Evolutionary conservation across 2,797 vertebrate genomes (phyloP), one percentile per base, ranked within the genome.

Genomic region (Coranthus polyacanthus): DNA sequence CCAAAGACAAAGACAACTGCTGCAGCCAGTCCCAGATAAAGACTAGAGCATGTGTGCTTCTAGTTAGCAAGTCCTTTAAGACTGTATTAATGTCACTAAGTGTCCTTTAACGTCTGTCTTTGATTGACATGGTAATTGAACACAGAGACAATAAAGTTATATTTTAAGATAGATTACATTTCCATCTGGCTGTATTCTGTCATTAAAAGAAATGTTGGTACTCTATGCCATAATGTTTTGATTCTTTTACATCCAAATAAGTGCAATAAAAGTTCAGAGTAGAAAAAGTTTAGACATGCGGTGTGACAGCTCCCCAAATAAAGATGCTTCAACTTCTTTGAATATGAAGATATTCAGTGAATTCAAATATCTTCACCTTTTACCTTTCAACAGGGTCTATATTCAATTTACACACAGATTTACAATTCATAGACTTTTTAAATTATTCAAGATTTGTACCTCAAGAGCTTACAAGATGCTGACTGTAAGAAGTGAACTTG

Each of bases 1-100:
- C 69, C 56, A 29, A 52, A 81, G 79, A 85, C 82, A 88, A 82
- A 87, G 74, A 61, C 47, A 45, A 73, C 39, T 63, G 77, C 78
- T 75, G 57, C 63, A 76, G 75, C 75, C 82, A 79, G 65, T 63
- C 56, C 69, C 26, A 71, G 69, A 83, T 43, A 26, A 41, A 72
- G 15, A 52, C 45, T 69, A 9, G 50, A 67, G 66, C 56, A 29
- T 29, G 57, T 52, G 38, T 68, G 78, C 63, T 36, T 72, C 68
- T 16, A 47, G 67, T 71, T 64, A 68, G 45, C 44, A 0, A 38
- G 29, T 13, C 18, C 49, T 56, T 60, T 4, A 68, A 73, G 49
- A 64, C 29, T 36, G 59, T 78, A 42, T 56, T 78, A 78, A 82
- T 78, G 83, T 72, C 72, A 72, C 46, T 42, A 50, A 76, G 62